Base-by-base conservation (phyloP, 1,140 invertebrate species). In the Scylla paramamosain region DNA sequence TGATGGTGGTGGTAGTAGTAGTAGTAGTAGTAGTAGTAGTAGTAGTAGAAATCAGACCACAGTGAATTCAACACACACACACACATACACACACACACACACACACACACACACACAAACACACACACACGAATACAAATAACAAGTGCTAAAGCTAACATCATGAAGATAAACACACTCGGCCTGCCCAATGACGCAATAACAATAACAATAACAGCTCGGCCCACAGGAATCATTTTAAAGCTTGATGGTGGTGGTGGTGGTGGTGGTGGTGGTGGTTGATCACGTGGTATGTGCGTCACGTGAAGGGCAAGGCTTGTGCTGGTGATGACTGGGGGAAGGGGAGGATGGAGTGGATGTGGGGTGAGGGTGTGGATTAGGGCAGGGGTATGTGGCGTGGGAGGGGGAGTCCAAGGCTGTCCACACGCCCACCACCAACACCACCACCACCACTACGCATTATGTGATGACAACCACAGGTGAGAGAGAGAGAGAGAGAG, bases 1-100 rank as follows among this genome's bases (percentile, higher is more conserved):
- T 77, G 8, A 20, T 77, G 8, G 67, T 77, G 8, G n/a, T 77
- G 8, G n/a, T 77, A 77, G n/a, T 77, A 77, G n/a, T 77, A 77
- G n/a, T 77, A 77, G n/a, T 77, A 77, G n/a, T 77, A 77, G n/a
- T 77, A 77, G n/a, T 77, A n/a, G n/a, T 77, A 77, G n/a, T 77
- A 77, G n/a, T 77, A 77, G n/a, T n/a, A 77, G 8, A 20, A 77
- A n/a, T 77, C 6, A 39, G 1, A 39, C 39, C 39, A 39, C 39
- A 39, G 6, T 39, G 39, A 39, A 39, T 39, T 39, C 39, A 39
- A 39, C 39, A 39, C 39, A 52, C 14, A 52, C 39, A 2, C 39
- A n/a, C 52, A 2, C 20, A 0, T 59, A 3, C 52, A 20, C 52
- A 1, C 39, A 39, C 39, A 1, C 39, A 39, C 39, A 39, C 39